Base-by-base conservation (phyloP, 37 sponge, comb jelly and placozoan species). In the Dysidea cf. avara region DNA sequence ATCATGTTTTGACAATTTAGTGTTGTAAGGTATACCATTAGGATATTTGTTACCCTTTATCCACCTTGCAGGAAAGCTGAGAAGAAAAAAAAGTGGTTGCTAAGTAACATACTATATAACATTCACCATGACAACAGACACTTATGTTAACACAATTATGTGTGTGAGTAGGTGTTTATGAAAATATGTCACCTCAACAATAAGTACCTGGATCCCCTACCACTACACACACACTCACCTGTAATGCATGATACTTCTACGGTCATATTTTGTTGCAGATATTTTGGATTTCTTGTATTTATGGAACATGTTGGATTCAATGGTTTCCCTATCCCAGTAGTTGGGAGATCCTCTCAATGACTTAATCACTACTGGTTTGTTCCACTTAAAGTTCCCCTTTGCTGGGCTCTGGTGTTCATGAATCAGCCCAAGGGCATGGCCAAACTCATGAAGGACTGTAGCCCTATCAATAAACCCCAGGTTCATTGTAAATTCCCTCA, bases 361-460 rank as follows among this genome's bases (percentile, higher is more conserved):
- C 60, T 72, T 65, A 39, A 81, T 81, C 3, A n/a, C n/a, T n/a
- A 73, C 63, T 25, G 72, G 74, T 51, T 58, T 81, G 74, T 81
- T 66, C 82, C 82, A 81, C 74, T 81, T 60, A 34, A 81, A 81
- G 13, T 66, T 67, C 17, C 82, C 73, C 21, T 62, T 48, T 21
- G 73, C 72, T 16, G 82, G 82, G 40, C 73, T 71, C 82, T 81
- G 82, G 60, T 81, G 82, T 32, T 81, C 82, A 51, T 81, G 82
- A 30, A 81, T 81, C 38, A 81, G 82, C 28, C 82, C 82, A 34
- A 81, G 58, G 59, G 82, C 47, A 51, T 81, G 82, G 2, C 82
- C 82, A 71, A 81, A 81, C 74, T 81, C 82, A 28, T 81, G 82
- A 36, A 81, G 56, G n/a, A 81, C 82, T 22, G 82, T 81, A 22